Evolutionary conservation across 2,888 invertebrate genomes (phyloP), one percentile per base, ranked within the genome.

Genomic region (Lasioglossum leucozonium): DNA sequence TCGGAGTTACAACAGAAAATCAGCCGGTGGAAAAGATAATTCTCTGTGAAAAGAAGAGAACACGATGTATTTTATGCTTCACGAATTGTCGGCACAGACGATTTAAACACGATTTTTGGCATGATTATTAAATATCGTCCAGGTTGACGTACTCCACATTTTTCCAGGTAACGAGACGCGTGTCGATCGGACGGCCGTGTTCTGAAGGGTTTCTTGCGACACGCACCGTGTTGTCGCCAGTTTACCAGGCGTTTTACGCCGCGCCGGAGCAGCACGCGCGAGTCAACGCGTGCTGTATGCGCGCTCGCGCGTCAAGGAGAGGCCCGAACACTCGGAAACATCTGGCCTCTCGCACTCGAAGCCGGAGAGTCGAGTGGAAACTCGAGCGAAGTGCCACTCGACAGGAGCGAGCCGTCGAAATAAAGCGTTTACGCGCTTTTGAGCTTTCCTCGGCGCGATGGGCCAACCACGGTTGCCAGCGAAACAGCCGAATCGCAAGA

Each of bases 361-460:
- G 30, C 69, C 11, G 34, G 34, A 40, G 79, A 87, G 89, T 90
- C 90, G 90, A 90, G 90, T 89, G 83, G 83, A 81, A 82, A 86
- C 40, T 89, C 83, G 85, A 77, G 69, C 69, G 42, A 76, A 90
- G 90, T 82, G 76, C 77, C 81, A 81, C 90, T 90, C 87, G 89
- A 88, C 82, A 83, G 77, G 77, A 79, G 80, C 84, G 80, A 77
- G 75, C 81, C 78, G 86, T 84, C 77, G 79, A 87, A 87, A 90
- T 88, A 90, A 90, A 90, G 88, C 84, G 91, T 92, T 93, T 92
- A 91, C 92, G 87, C 88, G 88, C 92, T 93, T 93, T 92, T 93
- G 90, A 93, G 89, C 88, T 91, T 62, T 89, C 85, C 88, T 81
- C 88, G 82, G 82, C 89, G 83, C 75, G 72, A 11, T 47, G 77